These are phyloP conservation scores for Andrena haemorrhoa DNA, from an alignment of 2,888 invertebrate genomes.

Conservation along the genomic window DNA sequence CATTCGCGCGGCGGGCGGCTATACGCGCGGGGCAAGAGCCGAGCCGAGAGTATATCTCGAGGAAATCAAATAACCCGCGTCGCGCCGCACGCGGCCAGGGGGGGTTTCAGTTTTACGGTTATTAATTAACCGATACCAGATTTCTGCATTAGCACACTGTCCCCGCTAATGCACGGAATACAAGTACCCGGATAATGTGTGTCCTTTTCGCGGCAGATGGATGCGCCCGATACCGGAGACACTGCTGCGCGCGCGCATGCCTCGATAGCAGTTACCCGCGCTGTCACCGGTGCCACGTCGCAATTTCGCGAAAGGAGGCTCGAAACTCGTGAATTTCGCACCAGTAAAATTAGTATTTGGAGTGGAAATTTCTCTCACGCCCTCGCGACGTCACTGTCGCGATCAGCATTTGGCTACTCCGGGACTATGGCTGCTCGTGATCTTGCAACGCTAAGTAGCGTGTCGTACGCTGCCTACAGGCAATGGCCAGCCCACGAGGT, in stretches of 20 bases:
- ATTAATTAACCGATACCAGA: conserved; percentile 81
- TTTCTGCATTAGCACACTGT: conserved; percentile 80
- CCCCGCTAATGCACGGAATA: conserved; percentile 75
- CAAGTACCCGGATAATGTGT: conserved; percentile 73
- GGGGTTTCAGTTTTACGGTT: conserved; percentile 78
- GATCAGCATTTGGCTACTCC: too few species aligned
- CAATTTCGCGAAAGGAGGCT: too few species aligned
- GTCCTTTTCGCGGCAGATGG: conserved; percentile 72
- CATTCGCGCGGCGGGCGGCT: conserved; percentile 58
- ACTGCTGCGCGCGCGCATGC: conserved; percentile 38
- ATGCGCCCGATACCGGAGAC: conserved; percentile 71
- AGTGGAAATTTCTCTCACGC: too few species aligned
- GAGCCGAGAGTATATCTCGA: conserved; percentile 66
- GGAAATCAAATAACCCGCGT: conserved; percentile 74
- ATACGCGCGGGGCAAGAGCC: conserved; percentile 17
- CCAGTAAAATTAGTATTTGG: too few species aligned
- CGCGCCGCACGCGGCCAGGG: conserved; percentile 51
- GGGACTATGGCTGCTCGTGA: too few species aligned
- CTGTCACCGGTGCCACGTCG: conserved; percentile 9
- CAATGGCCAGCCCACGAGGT: too few species aligned
- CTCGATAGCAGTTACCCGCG: conserved; percentile 59
- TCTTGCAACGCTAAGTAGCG: too few species aligned
- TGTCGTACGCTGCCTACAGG: too few species aligned
- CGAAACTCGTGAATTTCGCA: too few species aligned
- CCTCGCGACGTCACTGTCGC: too few species aligned